phyloP scores from a whole-genome alignment of 2,888 invertebrate genomes.

The Limnephilus rhombicus region DNA sequence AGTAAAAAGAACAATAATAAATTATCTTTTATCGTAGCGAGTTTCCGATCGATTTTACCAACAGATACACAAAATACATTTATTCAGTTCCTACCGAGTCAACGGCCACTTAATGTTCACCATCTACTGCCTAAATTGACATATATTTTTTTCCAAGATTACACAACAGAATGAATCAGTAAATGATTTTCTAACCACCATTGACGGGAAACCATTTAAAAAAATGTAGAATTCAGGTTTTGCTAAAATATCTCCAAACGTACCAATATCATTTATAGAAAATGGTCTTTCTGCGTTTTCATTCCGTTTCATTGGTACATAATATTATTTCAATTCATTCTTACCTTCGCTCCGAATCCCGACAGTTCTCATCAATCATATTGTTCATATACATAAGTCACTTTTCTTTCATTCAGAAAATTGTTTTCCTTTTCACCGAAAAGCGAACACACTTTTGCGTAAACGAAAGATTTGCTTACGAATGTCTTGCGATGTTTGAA shows the following conservation, averaged over 20 bases:
- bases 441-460: not conserved
- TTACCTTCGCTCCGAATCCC: not conserved
- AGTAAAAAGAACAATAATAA: not conserved
- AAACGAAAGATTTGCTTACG: not conserved
- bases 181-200: conserved; percentile 30
- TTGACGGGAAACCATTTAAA: not conserved
- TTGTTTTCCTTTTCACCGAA: not conserved
- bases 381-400: not conserved
- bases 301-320: not conserved
- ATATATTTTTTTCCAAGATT: conserved; percentile 66
- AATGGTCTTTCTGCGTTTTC: not conserved
- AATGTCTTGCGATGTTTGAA: not conserved
- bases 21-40: not conserved
- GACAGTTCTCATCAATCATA: not conserved
- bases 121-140: conserved; percentile 65
- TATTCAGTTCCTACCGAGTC: conserved; percentile 54
- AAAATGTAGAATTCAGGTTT: not conserved
- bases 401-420: not conserved
- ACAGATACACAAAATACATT: conserved; percentile 30
- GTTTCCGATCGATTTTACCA: not conserved
- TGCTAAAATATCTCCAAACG: not conserved
- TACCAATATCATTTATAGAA: not conserved
- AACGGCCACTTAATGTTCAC: conserved; percentile 61
- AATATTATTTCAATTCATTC: not conserved
- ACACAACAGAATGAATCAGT: conserved; percentile 49